Evolutionary conservation across 2,797 vertebrate genomes (phyloP), one percentile per base, ranked within the genome.

Genomic region (Molossus alvarezi): DNA sequence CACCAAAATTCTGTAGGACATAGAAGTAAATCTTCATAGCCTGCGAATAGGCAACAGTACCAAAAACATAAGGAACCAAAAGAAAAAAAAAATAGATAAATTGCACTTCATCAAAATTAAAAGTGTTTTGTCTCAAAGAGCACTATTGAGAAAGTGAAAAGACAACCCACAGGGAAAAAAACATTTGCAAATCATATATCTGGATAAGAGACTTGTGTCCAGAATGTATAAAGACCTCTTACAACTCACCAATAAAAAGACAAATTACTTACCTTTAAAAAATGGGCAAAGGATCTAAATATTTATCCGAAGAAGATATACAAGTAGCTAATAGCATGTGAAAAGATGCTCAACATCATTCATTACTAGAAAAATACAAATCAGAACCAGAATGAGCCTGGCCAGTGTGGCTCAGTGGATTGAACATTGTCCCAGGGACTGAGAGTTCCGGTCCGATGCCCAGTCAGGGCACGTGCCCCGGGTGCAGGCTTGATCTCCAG

Each of bases 171-270:
- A 51, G n/a, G 57, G 12, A 90, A 48, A 84, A 84, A 88, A 84
- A 73, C 83, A 79, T 15, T 79, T 93, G 71, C 37, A 79, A 23
- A 45, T 48, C 23, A n/a, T 48, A 1, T 57, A 48, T 37, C 17
- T 73, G 14, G 14, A 37, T 37, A 88, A 90, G 25, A 58, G 57
- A 73, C n/a, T 83, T 93, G 10, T 72, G 45, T 27, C 18, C 29
- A 58, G 51, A 86, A 81, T 86, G 64, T 71, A 37, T 41, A 64
- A 90, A 84, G 65, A 80, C 62, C 8, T 23, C 73, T 51, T 77
- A 90, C n/a, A 93, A 93, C 29, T 94, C 88, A 88, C 6, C 33
- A 45, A 89, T 77, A 73, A 75, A 91, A 55, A 29, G 15, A 60
- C 13, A 75, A 45, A 87, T 41, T 45, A 53, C 27, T 33, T 17